Conservation (phyloP, 2,113 vertebrate genomes). For the Sylvietta virens region DNA sequence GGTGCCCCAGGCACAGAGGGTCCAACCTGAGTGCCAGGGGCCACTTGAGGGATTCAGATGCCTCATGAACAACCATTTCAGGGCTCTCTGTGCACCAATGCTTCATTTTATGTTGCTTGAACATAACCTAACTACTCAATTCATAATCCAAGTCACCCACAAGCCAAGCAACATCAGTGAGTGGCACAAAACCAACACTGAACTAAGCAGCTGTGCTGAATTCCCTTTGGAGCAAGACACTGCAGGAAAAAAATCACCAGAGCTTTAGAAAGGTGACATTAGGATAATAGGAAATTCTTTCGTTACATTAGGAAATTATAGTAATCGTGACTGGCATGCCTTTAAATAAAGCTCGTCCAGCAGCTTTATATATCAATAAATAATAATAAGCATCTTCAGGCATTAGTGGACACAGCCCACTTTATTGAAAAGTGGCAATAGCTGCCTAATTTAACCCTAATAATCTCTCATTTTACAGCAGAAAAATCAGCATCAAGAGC, state of each 20-base stretch:
- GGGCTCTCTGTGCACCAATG: background rate
- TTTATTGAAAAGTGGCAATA: background rate
- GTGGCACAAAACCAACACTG: background rate
- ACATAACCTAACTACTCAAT: background rate
- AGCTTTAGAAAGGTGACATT: conserved; percentile 8
- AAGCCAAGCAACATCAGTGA: background rate
- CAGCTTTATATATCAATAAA: conserved; percentile 32
- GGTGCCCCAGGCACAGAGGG: background rate
- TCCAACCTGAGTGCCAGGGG: background rate
- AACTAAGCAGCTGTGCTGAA: background rate
- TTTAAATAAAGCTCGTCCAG: conserved; percentile 5
- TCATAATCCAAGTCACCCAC: background rate
- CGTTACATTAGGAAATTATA: conserved; percentile 25
- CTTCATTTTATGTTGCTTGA: background rate
- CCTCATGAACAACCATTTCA: background rate
- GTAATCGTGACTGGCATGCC: background rate
- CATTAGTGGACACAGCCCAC: background rate
- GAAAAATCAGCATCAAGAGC: background rate
- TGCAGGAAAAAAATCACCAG: background rate
- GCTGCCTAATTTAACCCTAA: background rate
- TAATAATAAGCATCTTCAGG: conserved; percentile 17
- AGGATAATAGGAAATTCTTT: background rate
- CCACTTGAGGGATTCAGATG: background rate
- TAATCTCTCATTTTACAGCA: background rate
- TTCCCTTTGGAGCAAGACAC: background rate